Evolutionary conservation across 1,140 invertebrate species (phyloP).

Genomic region (Caerostris darwini): DNA sequence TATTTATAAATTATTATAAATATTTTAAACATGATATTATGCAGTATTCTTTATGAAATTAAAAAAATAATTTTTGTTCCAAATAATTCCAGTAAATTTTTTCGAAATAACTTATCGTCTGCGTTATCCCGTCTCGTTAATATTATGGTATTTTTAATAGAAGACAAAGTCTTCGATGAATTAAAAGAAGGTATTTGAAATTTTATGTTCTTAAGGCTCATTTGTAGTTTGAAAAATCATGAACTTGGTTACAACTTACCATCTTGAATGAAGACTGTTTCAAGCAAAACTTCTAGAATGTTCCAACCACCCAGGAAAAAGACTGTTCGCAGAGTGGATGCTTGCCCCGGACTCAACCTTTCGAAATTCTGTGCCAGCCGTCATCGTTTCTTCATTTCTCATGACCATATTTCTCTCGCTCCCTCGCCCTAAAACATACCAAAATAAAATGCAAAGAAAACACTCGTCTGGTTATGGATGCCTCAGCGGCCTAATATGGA

Average conservation of each 20-base stretch:
- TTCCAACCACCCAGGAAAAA: not conserved
- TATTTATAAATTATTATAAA: no score
- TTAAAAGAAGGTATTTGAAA: no score
- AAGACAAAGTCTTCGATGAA: no score
- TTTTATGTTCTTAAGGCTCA: no score
- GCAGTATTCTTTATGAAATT: no score
- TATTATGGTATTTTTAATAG: no score
- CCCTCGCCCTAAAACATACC: constrained; percentile 1
- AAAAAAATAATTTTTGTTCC: no score
- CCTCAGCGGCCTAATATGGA: constrained; percentile 64
- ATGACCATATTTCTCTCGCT: constrained; percentile 47
- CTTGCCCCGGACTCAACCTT: constrained; percentile 29
- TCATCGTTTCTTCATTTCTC: constrained; percentile 60
- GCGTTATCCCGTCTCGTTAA: no score
- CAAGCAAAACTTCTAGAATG: not conserved
- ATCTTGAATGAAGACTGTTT: not conserved
- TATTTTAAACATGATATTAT: no score
- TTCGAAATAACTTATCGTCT: no score
- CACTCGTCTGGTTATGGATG: constrained; percentile 49
- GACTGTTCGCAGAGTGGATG: not conserved
- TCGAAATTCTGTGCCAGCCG: constrained; percentile 39
- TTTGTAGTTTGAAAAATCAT: not conserved
- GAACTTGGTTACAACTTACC: not conserved
- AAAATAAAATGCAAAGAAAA: constrained; percentile 72
- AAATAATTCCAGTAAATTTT: no score